Evolutionary conservation across 2,797 vertebrate species (phyloP).

Genomic region (Serranus cabrilla): DNA sequence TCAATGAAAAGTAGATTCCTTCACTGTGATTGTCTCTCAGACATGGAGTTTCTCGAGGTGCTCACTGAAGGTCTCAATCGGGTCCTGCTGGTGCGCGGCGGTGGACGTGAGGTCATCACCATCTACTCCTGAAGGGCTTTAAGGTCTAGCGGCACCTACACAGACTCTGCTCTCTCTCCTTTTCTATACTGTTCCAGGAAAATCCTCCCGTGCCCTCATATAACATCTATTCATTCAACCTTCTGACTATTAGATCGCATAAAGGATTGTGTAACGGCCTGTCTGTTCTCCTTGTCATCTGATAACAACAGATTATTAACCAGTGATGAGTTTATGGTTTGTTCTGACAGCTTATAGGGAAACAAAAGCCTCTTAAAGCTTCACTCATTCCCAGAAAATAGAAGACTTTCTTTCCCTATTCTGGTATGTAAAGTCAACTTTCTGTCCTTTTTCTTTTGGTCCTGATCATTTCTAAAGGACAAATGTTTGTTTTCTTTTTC

Average conservation of each 20-base stretch:
- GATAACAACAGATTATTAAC: constrained; percentile 7
- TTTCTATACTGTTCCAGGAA: constrained; percentile 65
- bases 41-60: constrained; percentile 99
- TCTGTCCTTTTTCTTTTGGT: constrained; percentile 20
- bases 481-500: constrained; percentile 11
- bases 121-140: constrained; percentile 94
- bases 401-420: background rate
- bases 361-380: background rate
- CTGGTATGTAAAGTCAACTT: constrained; percentile 3
- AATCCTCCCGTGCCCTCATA: constrained; percentile 35
- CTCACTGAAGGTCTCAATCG: constrained; percentile 97
- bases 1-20: constrained; percentile 20
- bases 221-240: constrained; percentile 18
- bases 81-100: constrained; percentile 96
- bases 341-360: constrained; percentile 3
- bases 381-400: background rate
- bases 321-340: constrained; percentile 7
- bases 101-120: constrained; percentile 98
- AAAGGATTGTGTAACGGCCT: constrained; percentile 9
- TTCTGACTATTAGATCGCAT: constrained; percentile 11
- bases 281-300: constrained; percentile 20
- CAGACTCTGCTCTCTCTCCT: constrained; percentile 43
- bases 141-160: constrained; percentile 11
- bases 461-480: constrained; percentile 24
- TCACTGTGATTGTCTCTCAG: constrained; percentile 80